Conservation (phyloP, 2,113 vertebrate species). For the Dasyurus viverrinus region DNA sequence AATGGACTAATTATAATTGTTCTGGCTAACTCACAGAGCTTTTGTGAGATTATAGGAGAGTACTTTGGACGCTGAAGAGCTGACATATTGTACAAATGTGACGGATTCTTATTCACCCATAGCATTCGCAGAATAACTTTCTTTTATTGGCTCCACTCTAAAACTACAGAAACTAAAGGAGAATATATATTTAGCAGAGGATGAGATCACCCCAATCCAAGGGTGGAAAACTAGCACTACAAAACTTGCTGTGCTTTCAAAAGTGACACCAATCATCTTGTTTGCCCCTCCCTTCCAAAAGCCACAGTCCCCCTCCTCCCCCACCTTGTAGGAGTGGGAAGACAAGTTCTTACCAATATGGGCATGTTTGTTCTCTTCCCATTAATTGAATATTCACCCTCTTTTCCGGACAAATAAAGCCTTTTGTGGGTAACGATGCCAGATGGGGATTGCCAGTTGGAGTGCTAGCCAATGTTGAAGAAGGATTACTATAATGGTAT, state of each 20-base stretch:
- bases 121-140: neutral
- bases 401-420: constrained; percentile 22
- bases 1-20: neutral
- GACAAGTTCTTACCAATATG: constrained; percentile 40
- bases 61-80: neutral
- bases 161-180: constrained; percentile 28
- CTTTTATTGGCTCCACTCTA: neutral
- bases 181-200: constrained; percentile 1
- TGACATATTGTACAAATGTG: neutral
- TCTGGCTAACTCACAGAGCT: neutral
- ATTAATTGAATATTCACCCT: neutral
- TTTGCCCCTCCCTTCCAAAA: neutral
- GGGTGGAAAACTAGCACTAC: constrained; percentile 19
- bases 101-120: neutral
- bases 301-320: constrained; percentile 9
- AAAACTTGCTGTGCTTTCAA: neutral
- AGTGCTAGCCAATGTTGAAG: neutral
- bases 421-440: neutral
- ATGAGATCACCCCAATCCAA: constrained; percentile 54
- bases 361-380: constrained; percentile 40
- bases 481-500: constrained; percentile 55
- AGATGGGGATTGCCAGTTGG: constrained; percentile 53
- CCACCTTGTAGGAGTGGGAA: neutral
- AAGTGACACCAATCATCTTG: neutral
- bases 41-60: neutral